Evolutionary conservation across 2,888 invertebrate genomes (phyloP), one percentile per base, ranked within the genome.

Genomic region (Noctua janthe): DNA sequence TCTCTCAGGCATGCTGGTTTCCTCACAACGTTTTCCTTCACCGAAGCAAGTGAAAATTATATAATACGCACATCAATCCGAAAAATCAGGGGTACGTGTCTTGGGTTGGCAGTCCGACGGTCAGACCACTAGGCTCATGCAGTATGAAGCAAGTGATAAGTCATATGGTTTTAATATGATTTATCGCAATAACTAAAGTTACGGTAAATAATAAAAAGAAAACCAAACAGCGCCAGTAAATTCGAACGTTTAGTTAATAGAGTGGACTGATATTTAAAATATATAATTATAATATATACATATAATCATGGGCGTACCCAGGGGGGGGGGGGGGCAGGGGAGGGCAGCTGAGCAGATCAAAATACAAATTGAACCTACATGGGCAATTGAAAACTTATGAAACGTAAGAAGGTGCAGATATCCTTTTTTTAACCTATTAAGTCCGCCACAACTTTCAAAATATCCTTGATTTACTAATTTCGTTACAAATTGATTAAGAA

Each of bases 401-500:
- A 56, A 56, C 23, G 11, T 23, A 23, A 20, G 23, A 23, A 56
- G 23, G 23, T 56, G 23, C 23, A 3, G 20, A 7, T 56, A 23
- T 56, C 23, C 1, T 23, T 20, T 35, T 56, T 56, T 56, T 2
- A 59, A n/a, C n/a, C n/a, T 23, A 54, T 6, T 17, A 29, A 39
- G 7, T 17, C 23, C 17, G 0, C 35, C 35, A 20, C 13, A 43
- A 13, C 20, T n/a, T 49, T 23, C 4, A 7, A 47, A 29, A 47
- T 74, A 0, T 56, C 17, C 59, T 59, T 47, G 3, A n/a, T 69
- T 49, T 17, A 66, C 56, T 3, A 15, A 59, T n/a, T 74, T 43
- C 39, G 51, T 74, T 43, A 59, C 49, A 13, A 82, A 73, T 66
- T 67, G 39, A 82, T 59, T n/a, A 56, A 81, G 7, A 29, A 1